Conservation (phyloP, 2,113 vertebrate genomes). For the Sinosuthora webbiana region DNA sequence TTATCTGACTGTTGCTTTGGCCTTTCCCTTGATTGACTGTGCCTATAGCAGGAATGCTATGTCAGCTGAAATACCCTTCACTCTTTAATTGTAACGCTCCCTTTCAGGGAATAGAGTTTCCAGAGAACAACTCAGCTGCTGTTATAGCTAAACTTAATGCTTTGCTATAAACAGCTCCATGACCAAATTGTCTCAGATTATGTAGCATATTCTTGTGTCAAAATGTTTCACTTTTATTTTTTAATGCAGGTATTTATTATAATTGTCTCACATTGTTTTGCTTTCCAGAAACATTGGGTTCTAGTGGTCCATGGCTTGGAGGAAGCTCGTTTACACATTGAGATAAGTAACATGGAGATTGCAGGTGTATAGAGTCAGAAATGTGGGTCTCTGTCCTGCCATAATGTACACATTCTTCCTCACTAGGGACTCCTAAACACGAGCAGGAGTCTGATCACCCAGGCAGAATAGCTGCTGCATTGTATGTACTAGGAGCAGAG, state of each 20-base stretch:
- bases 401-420: not conserved
- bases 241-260: not conserved
- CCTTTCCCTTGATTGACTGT: slow-evolving; percentile 56
- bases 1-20: slow-evolving; percentile 62
- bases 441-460: not conserved
- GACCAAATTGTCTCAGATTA: not conserved
- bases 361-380: not conserved
- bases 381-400: not conserved
- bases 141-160: not conserved
- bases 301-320: not conserved
- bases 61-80: slow-evolving; percentile 52
- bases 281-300: not conserved
- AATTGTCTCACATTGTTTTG: not conserved
- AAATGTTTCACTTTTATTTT: not conserved
- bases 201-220: not conserved
- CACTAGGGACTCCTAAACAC: not conserved
- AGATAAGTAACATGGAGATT: not conserved
- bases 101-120: slow-evolving; percentile 39
- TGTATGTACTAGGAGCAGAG: not conserved
- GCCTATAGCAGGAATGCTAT: slow-evolving; percentile 37
- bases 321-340: not conserved
- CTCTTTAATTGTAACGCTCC: slow-evolving; percentile 40
- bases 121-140: not conserved
- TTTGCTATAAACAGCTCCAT: slow-evolving; percentile 11
- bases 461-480: not conserved